Percentiles rank a stretch among this genome's conserved stretches.
These are phyloP conservation scores for Adrianichthys oophorus DNA, from an alignment of 2,797 vertebrate genomes.

Conservation along the genomic window DNA sequence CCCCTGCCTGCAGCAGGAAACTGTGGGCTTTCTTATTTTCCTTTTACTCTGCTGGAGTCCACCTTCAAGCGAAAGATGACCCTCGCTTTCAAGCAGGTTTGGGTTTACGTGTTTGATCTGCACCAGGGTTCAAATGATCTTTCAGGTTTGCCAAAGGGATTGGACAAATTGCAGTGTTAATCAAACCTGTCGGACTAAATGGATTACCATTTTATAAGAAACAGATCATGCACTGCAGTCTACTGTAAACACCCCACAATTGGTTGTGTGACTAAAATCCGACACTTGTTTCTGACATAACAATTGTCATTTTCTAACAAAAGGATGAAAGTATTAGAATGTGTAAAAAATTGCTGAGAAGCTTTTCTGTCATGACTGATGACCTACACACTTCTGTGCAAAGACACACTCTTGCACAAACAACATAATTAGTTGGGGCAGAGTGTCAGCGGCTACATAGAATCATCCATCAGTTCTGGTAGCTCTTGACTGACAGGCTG, in stretches of 20 bases:
- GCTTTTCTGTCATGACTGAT: conserved; percentile 52
- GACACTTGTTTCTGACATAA: conserved; percentile 1
- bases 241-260: neutral
- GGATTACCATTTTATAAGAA: too few species aligned
- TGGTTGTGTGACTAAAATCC: neutral
- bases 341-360: conserved; percentile 20
- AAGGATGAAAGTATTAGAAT: conserved; percentile 39
- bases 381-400: conserved; percentile 18
- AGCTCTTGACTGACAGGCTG: conserved; percentile 40
- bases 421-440: conserved; percentile 35
- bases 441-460: conserved; percentile 12
- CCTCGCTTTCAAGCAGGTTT: too few species aligned
- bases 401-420: conserved; percentile 16
- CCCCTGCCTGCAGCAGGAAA: too few species aligned
- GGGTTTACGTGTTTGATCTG: too few species aligned
- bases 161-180: too few species aligned
- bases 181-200: too few species aligned
- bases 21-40: too few species aligned
- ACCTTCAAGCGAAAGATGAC: too few species aligned
- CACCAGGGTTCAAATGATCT: too few species aligned
- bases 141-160: too few species aligned
- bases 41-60: too few species aligned
- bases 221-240: too few species aligned
- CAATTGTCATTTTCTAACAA: conserved; percentile 53
- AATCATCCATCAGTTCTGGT: conserved; percentile 45